phyloP scores from a whole-genome alignment of 37 sponge, comb jelly and placozoan genomes.

The Petrosia ficiformis region DNA sequence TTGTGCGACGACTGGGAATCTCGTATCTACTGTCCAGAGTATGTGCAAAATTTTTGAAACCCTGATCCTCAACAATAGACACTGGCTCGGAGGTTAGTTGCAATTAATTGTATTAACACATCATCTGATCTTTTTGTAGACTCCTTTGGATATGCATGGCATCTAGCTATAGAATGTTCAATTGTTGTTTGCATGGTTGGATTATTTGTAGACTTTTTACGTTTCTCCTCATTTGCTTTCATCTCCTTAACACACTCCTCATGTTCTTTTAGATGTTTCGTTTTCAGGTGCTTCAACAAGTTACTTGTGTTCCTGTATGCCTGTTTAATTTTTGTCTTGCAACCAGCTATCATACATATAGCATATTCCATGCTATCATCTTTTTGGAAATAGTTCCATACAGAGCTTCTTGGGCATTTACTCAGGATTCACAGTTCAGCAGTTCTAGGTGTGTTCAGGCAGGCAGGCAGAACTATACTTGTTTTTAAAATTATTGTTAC shows the following conservation, averaged over 20 bases:
- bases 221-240: background rate
- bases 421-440: too few species aligned
- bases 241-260: background rate
- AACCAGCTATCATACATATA: too few species aligned
- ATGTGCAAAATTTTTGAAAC: background rate
- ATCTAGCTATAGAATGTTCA: background rate
- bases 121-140: background rate
- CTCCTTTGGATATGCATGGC: background rate
- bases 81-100: background rate
- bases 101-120: background rate
- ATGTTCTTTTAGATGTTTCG: too few species aligned
- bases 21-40: background rate
- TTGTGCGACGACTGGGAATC: background rate
- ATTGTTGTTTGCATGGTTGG: background rate
- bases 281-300: too few species aligned
- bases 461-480: too few species aligned
- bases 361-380: too few species aligned
- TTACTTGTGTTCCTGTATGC: too few species aligned
- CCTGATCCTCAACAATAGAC: background rate
- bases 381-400: too few species aligned
- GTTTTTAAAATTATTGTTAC: too few species aligned
- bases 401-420: too few species aligned
- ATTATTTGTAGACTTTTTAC: background rate
- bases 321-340: too few species aligned
- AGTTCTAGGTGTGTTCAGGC: too few species aligned